phyloP scores from a whole-genome alignment of 2,113 vertebrate species.

The Coptodon bakossiorum region DNA sequence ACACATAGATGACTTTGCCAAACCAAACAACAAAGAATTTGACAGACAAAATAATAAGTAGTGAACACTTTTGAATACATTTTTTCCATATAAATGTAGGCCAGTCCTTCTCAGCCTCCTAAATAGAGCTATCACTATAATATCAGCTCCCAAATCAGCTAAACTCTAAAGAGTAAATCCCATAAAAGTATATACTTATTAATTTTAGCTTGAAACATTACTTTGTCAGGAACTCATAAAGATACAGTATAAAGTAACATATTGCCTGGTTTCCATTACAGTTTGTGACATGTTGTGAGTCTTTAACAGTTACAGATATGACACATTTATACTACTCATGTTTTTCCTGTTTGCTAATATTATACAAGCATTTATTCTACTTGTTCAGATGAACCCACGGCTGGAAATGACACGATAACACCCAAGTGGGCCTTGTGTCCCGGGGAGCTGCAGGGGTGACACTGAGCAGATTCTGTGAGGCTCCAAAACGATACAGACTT shows the following conservation, averaged over 20 bases:
- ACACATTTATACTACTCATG: background rate
- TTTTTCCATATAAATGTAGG: background rate
- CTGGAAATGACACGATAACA: slow-evolving; percentile 33
- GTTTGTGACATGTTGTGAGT: background rate
- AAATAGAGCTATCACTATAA: background rate
- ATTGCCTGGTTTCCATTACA: background rate
- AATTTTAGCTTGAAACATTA: background rate
- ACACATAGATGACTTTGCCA: background rate
- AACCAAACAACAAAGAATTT: background rate
- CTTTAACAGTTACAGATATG: background rate
- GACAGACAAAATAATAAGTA: background rate
- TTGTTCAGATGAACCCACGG: slow-evolving; percentile 9
- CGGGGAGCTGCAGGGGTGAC: slow-evolving; percentile 32
- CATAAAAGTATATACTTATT: background rate
- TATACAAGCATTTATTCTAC: background rate
- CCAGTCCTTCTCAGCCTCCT: background rate
- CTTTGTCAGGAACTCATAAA: background rate
- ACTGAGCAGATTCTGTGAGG: slow-evolving; percentile 25
- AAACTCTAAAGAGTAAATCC: background rate
- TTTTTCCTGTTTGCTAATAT: background rate
- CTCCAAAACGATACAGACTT: slow-evolving; percentile 44
- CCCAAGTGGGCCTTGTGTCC: slow-evolving; percentile 32
- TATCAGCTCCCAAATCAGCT: background rate
- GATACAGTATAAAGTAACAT: background rate
- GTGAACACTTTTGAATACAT: background rate